Percentiles rank a stretch among this genome's conserved stretches.
Evolutionary conservation across 2,888 invertebrate species (phyloP).

Genomic region (Deilephila porcellus): DNA sequence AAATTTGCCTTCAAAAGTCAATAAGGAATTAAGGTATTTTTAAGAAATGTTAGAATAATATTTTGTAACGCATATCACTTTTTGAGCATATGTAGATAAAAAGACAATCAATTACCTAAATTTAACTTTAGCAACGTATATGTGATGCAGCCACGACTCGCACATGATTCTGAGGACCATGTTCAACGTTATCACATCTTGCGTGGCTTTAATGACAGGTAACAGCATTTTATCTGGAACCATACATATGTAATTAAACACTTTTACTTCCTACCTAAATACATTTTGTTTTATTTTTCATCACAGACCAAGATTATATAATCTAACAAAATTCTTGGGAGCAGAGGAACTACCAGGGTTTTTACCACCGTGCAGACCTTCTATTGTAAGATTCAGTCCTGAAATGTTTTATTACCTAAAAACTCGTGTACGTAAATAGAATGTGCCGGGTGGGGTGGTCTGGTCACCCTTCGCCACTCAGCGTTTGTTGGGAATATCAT

Average conservation of each 20-base stretch:
- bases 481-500: constrained; percentile 90
- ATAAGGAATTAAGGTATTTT: too few species aligned
- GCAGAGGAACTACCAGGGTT: too few species aligned
- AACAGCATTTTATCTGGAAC: constrained; percentile 88
- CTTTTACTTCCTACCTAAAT: background rate
- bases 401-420: constrained; percentile 79
- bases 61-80: too few species aligned
- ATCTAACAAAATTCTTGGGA: too few species aligned
- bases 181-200: constrained; percentile 89
- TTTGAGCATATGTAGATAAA: background rate
- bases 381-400: too few species aligned
- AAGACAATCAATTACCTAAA: constrained; percentile 84
- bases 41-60: too few species aligned
- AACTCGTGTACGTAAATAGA: constrained; percentile 89
- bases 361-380: too few species aligned
- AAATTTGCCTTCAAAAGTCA: too few species aligned
- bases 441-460: constrained; percentile 57
- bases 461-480: constrained; percentile 85
- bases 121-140: constrained; percentile 91
- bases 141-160: constrained; percentile 94
- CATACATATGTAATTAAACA: background rate
- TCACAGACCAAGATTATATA: background rate
- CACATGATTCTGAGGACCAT: constrained; percentile 93
- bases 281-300: background rate
- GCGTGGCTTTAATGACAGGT: constrained; percentile 91